Evolutionary conservation across 2,797 vertebrate genomes (phyloP).

Genomic region (Poecilia velifera): DNA sequence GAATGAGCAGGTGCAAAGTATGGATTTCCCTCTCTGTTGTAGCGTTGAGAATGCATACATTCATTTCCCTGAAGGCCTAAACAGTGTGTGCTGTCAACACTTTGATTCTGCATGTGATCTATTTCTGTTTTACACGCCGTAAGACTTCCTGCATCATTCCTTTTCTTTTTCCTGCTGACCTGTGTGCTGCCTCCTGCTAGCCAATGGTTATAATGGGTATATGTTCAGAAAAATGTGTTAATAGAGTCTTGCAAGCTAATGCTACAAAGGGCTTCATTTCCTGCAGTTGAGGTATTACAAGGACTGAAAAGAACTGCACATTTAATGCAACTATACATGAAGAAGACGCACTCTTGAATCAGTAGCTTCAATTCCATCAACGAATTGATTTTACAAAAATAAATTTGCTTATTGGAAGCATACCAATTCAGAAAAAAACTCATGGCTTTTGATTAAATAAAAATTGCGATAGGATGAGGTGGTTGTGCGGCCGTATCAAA

Average conservation of each 20-base stretch:
- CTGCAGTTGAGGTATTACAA: not conserved
- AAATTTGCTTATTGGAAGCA: too few relatives aligned
- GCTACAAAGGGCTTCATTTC: not conserved
- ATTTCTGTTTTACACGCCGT: conserved; percentile 1
- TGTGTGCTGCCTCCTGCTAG: not conserved
- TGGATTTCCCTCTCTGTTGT: conserved; percentile 63
- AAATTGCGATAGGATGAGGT: too few relatives aligned
- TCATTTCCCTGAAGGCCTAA: conserved; percentile 34
- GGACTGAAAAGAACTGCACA: not conserved
- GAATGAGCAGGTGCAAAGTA: conserved; percentile 62
- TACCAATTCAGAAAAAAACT: too few relatives aligned
- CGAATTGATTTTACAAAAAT: too few relatives aligned
- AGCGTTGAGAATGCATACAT: conserved; percentile 40
- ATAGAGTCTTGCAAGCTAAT: not conserved
- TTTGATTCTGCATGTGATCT: conserved; percentile 5
- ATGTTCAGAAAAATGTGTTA: not conserved
- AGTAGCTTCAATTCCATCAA: not conserved
- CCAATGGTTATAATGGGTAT: not conserved
- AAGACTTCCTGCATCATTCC: conserved; percentile 3
- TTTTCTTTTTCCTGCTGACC: conserved; percentile 3
- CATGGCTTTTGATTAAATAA: too few relatives aligned
- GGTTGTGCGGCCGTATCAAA: too few relatives aligned
- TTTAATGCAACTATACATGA: not conserved
- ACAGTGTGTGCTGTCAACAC: conserved; percentile 11
- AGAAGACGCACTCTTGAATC: not conserved